Percentiles rank a stretch among this genome's conserved stretches.
phyloP scores from a whole-genome alignment of 2,113 vertebrate genomes.

The Pogonocichla stellata region DNA sequence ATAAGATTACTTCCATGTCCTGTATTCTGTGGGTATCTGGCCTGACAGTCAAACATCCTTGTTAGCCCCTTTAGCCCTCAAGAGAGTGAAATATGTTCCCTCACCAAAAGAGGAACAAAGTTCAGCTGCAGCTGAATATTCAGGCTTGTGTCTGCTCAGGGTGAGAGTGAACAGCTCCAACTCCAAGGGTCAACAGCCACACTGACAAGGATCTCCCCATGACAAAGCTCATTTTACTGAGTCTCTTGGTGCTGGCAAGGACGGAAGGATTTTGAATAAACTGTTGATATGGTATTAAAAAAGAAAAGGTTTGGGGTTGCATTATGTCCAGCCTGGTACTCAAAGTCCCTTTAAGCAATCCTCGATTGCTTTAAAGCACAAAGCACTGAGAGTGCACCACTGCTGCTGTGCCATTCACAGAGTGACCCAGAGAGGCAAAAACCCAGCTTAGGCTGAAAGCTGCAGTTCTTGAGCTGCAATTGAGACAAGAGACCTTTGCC shows the following conservation, averaged over 20 bases:
- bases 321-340: not conserved
- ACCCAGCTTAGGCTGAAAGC: accelerated
- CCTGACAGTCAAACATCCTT: not conserved
- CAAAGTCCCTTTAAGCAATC: not conserved
- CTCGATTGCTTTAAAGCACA: not conserved
- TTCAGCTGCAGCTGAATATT: not conserved
- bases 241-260: not conserved
- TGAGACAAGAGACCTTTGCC: not conserved
- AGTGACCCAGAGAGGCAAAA: not conserved
- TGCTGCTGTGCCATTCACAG: not conserved
- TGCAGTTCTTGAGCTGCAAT: not conserved
- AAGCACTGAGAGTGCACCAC: not conserved
- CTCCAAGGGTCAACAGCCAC: too few relatives aligned
- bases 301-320: not conserved
- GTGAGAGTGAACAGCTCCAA: not conserved
- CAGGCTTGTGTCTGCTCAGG: accelerated
- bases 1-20: not conserved
- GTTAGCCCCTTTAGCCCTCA: not conserved
- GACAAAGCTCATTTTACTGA: not conserved
- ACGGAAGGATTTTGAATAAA: not conserved
- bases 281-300: not conserved
- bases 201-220: not conserved
- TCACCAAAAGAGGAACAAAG: not conserved
- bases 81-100: not conserved
- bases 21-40: not conserved